These are phyloP conservation scores for Timema podura DNA, from an alignment of 2,888 invertebrate genomes.

Conservation along the genomic window DNA sequence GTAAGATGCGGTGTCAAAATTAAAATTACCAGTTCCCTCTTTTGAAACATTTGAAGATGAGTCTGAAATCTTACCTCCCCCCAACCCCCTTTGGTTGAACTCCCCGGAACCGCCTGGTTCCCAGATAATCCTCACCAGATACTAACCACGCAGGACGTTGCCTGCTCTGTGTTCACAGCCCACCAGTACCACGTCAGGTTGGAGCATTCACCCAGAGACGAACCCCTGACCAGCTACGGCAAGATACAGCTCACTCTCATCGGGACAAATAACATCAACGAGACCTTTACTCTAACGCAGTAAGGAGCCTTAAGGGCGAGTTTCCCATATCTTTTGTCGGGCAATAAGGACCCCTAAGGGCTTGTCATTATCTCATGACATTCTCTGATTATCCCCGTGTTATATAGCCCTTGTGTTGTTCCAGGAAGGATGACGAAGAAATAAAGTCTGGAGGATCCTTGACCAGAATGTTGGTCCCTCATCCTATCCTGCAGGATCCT, in stretches of 20 bases:
- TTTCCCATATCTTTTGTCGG: too few species aligned
- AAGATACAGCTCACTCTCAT: conserved; percentile 69
- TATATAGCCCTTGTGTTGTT: conserved; percentile 29
- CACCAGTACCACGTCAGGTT: conserved; percentile 84
- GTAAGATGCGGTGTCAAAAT: too few species aligned
- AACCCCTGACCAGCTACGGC: conserved; percentile 68
- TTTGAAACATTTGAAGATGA: too few species aligned
- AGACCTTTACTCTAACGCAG: conserved; percentile 85
- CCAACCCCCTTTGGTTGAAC: too few species aligned
- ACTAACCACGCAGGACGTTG: too few species aligned
- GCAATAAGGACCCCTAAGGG: too few species aligned
- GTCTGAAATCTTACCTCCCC: too few species aligned
- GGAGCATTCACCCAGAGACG: conserved; percentile 64
- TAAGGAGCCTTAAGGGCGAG: conserved; percentile 43
- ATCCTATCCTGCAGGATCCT: conserved; percentile 76
- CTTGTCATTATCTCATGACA: too few species aligned
- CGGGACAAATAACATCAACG: conserved; percentile 76
- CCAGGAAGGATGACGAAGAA: conserved; percentile 75
- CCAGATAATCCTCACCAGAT: too few species aligned
- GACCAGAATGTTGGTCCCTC: conserved; percentile 81
- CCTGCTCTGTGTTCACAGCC: conserved; percentile 51
- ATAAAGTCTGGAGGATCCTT: conserved; percentile 67
- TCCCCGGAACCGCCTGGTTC: too few species aligned
- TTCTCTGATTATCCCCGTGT: too few species aligned
- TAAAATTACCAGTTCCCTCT: too few species aligned